Base-by-base conservation (phyloP, 2,888 invertebrate species). In the Gymnosoma rotundatum region DNA sequence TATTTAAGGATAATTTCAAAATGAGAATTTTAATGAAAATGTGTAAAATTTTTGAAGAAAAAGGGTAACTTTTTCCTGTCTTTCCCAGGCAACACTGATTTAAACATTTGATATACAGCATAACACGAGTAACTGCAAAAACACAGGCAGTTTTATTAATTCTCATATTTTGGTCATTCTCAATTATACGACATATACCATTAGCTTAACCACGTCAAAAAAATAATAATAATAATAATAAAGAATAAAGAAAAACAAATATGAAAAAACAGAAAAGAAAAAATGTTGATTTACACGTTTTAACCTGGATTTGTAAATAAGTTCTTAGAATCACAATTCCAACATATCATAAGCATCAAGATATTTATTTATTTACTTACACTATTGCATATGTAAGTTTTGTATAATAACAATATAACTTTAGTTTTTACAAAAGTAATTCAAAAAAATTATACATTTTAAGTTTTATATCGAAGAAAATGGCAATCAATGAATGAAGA, bases 81-180 rank as follows among this genome's bases (percentile, higher is more conserved):
- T n/a, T n/a, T n/a, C n/a, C n/a, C n/a, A n/a, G n/a, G n/a, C n/a
- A n/a, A n/a, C n/a, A n/a, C n/a, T n/a, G n/a, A n/a, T n/a, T n/a
- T n/a, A n/a, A 18, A 48, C 16, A 70, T 14, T 1, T 4, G 21
- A n/a, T 42, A n/a, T 72, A 45, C 18, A 25, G 18, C 32, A 36
- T 25, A 50, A 18, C 1, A 56, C 42, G 8, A 20, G 20, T 5
- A 64, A 56, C 70, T 18, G 20, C 75, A 63, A 48, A 12, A 70
- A 63, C 38, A 74, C 48, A 69, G 64, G 45, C 73, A 76, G 38
- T 81, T 81, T 32, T 78, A 81, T 78, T 81, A 81, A 78, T 84
- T 74, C 64, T 78, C 60, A 64, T 81, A 64, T 81, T 70, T 74
- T 76, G 81, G 78, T 58, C 81, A 74, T 56, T 78, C 69, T 69